A percentile compares a stretch with the other conserved stretches of the same genome.
Evolutionary conservation across 1,140 invertebrate genomes (phyloP).

Genomic region (Gryon sp.): DNA sequence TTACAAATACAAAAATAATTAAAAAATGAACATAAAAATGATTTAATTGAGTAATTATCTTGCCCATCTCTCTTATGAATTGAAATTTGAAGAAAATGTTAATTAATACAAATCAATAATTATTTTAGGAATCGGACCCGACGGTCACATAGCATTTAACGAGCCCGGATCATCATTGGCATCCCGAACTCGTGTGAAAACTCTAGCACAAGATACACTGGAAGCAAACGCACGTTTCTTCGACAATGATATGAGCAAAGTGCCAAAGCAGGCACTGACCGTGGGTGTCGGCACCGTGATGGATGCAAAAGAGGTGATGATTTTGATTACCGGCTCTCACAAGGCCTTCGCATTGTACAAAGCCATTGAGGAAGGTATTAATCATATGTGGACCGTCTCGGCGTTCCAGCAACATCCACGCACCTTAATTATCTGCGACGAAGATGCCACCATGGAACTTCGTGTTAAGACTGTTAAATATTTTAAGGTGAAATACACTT

Average conservation of each 20-base stretch:
- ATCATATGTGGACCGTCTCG: constrained; percentile 99
- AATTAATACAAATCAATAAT: not conserved
- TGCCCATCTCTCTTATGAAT: no score
- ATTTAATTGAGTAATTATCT: no score
- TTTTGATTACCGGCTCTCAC: constrained; percentile 97
- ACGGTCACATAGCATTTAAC: constrained; percentile 99
- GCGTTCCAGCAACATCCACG: constrained; percentile 97
- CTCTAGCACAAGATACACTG: constrained; percentile 96
- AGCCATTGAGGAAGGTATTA: constrained; percentile 98
- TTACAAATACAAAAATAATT: no score
- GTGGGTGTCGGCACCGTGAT: constrained; percentile 99
- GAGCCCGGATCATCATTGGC: constrained; percentile 96
- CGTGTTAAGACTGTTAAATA: constrained; percentile 99
- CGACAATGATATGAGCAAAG: constrained; percentile 94
- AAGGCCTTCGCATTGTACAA: constrained; percentile 97
- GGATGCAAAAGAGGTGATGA: constrained; percentile 99
- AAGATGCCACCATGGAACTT: constrained; percentile 97
- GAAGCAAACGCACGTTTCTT: constrained; percentile 99
- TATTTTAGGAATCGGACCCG: constrained; percentile 94
- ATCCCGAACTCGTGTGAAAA: constrained; percentile 97
- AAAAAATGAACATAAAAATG: no score
- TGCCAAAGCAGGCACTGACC: constrained; percentile 95
- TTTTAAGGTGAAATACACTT: constrained; percentile 95
- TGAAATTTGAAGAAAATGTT: no score
- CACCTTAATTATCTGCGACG: constrained; percentile 97